phyloP scores from a whole-genome alignment of 2,797 vertebrate genomes.

The Poecilia gillii region DNA sequence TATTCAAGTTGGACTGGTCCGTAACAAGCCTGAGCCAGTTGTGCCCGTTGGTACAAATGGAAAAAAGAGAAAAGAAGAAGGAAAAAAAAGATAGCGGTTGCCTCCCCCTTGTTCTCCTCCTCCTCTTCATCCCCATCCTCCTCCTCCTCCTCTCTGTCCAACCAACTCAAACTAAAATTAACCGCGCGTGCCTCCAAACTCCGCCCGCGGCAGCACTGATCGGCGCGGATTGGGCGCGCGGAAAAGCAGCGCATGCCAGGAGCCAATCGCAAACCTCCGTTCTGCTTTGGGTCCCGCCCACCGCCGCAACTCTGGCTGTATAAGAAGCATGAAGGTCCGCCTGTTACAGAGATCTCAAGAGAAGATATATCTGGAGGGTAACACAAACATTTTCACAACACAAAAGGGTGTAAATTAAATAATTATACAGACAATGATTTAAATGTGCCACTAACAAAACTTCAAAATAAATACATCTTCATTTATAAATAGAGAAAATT shows the following conservation, averaged over 20 bases:
- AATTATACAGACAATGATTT: background rate
- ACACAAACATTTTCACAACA: background rate
- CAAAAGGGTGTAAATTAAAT: background rate
- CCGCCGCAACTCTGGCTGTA: constrained; percentile 43
- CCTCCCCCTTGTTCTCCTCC: constrained; percentile 57
- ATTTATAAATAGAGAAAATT: background rate
- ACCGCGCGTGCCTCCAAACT: constrained; percentile 75
- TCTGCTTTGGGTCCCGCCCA: constrained; percentile 50
- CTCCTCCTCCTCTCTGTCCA: constrained; percentile 63
- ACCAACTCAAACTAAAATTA: constrained; percentile 78
- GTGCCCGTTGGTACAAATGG: constrained; percentile 69
- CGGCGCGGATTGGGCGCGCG: constrained; percentile 52
- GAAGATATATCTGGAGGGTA: background rate
- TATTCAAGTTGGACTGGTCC: background rate
- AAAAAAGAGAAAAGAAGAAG: constrained; percentile 13
- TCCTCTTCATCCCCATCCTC: constrained; percentile 54
- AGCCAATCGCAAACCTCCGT: constrained; percentile 40
- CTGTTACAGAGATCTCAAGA: background rate
- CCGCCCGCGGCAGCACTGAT: constrained; percentile 68
- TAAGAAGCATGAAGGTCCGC: constrained; percentile 14
- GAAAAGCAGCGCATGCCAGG: constrained; percentile 43
- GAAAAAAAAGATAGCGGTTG: constrained; percentile 64
- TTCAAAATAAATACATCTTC: background rate
- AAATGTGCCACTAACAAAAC: background rate
- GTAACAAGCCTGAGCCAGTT: constrained; percentile 2